Base-by-base conservation (phyloP, 2,888 invertebrate genomes). In the Blastobasis adustella region DNA sequence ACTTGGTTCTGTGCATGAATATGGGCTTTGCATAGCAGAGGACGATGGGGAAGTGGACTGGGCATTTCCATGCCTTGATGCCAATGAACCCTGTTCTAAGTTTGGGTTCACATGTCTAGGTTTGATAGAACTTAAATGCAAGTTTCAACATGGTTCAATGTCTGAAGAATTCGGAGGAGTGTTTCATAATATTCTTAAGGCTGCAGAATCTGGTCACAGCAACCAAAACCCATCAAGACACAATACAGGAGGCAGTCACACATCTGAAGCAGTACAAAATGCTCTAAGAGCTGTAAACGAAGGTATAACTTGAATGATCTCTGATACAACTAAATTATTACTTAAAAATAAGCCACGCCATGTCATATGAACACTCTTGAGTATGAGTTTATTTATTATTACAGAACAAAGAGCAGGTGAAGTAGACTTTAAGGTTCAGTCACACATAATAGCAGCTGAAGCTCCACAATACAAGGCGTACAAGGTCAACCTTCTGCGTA, bases 31-130 rank as follows among this genome's bases (percentile, higher is more conserved):
- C 73, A 96, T 98, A 76, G 97, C 96, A 37, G 98, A 98, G 82
- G 98, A 98, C 69, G 97, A 98, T 73, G 98, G 98, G 1, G 98
- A 98, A 83, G 95, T 97, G 4, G 97, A 97, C 79, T 91, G 92
- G 82, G 98, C 97, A 65, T 98, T 99, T 74, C 98, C 98, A 0
- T 94, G 95, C 62, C 88, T 99, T 8, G 97, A 98, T 73, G 91
- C 94, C 9, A 91, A 92, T 55, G 98, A 98, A 80, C 93, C 94
- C 1, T 95, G 98, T 61, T 94, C 95, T 0, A 98, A 98, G 80
- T 98, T 98, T 79, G 96, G 96, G 38, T 98, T 98, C 76, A 92
- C 92, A 8, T 95, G 95, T 64, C 90, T 98, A 9, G 98, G 98
- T 5, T 89, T 98, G 10, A 95, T 97, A 0, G 96, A 97, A 75